Percentiles rank a stretch among this genome's conserved stretches.
Conservation (phyloP, 2,113 vertebrate genomes). For the Ctenomys sociabilis region DNA sequence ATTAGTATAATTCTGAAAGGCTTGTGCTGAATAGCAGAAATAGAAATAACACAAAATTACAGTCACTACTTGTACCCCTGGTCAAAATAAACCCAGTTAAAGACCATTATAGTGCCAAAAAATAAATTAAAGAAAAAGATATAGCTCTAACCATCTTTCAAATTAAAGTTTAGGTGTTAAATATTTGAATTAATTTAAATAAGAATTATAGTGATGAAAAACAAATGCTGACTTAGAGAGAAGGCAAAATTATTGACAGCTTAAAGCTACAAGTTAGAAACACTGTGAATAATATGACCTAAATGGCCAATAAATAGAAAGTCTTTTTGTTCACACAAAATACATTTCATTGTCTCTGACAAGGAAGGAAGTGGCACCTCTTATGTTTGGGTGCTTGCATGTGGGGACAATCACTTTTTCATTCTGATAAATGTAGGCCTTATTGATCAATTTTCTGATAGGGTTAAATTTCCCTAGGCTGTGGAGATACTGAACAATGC, state of each 20-base stretch:
- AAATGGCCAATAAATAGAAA: slow-evolving; percentile 73
- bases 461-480: slow-evolving; percentile 14
- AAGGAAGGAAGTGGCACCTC: slow-evolving; percentile 36
- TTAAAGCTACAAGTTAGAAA: slow-evolving; percentile 71
- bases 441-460: slow-evolving; percentile 45
- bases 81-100: slow-evolving; percentile 51
- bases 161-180: slow-evolving; percentile 68
- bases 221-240: slow-evolving; percentile 75
- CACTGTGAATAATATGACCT: slow-evolving; percentile 34
- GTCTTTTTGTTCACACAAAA: slow-evolving; percentile 53
- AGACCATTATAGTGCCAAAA: background rate
- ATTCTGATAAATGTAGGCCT: slow-evolving; percentile 52
- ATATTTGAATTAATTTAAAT: slow-evolving; percentile 74
- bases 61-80: background rate
- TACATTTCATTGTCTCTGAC: background rate
- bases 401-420: background rate
- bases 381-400: background rate
- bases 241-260: slow-evolving; percentile 62
- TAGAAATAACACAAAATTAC: slow-evolving; percentile 25
- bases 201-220: slow-evolving; percentile 75
- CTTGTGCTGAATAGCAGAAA: background rate
- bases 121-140: background rate
- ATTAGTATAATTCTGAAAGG: slow-evolving; percentile 37
- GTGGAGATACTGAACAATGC: slow-evolving; percentile 65
- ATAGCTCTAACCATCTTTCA: slow-evolving; percentile 19